phyloP scores from a whole-genome alignment of 2,888 invertebrate species.

The Ophraella communa region DNA sequence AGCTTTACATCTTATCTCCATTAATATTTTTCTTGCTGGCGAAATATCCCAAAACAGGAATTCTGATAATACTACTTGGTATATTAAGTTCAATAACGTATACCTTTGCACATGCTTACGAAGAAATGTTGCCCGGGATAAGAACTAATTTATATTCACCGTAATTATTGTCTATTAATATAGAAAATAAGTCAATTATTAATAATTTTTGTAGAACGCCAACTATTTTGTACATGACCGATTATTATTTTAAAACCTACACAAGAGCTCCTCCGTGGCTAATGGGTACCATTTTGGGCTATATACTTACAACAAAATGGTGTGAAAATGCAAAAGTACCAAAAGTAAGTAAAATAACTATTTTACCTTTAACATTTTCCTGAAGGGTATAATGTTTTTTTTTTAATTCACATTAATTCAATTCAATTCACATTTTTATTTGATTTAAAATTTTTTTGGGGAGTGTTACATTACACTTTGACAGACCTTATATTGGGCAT shows the following conservation, averaged over 20 bases:
- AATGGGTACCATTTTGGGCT: slow-evolving; percentile 1
- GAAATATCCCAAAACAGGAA: slow-evolving; percentile 50
- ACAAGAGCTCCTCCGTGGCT: slow-evolving; percentile 8
- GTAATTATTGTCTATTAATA: no score
- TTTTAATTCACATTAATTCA: background rate
- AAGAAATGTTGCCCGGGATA: no score
- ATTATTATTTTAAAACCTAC: slow-evolving; percentile 8
- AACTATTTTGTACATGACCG: slow-evolving; percentile 2
- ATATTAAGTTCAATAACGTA: slow-evolving; percentile 37
- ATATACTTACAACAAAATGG: no score
- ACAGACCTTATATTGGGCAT: no score
- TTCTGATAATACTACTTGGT: slow-evolving; percentile 28
- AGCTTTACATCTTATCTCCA: slow-evolving; percentile 62
- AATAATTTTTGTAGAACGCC: no score
- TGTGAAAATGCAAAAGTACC: background rate
- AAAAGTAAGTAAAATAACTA: background rate
- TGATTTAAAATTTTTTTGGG: no score
- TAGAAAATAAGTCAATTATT: no score
- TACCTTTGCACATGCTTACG: slow-evolving; percentile 42
- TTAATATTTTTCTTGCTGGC: slow-evolving; percentile 62
- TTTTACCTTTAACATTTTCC: background rate
- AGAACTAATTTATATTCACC: no score
- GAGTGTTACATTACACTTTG: no score
- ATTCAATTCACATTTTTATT: background rate
- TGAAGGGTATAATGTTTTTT: background rate